Base-by-base conservation (phyloP, 2,797 vertebrate species). In the Myiotriccus ornatus region DNA sequence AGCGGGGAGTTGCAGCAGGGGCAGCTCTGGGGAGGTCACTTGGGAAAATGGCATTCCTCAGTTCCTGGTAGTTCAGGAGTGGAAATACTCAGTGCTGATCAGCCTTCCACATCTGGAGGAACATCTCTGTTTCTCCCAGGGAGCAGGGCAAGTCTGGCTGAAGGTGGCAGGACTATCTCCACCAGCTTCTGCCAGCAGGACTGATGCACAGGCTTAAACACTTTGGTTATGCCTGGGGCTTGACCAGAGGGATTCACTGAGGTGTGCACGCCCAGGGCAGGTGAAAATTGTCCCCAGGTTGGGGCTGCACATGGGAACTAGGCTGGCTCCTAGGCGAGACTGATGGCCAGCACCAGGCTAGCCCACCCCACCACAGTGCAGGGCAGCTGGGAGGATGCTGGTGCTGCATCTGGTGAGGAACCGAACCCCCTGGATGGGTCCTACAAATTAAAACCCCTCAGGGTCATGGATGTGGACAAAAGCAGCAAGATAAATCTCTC, bases 41-140 rank as follows among this genome's bases (percentile, higher is more conserved):
- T 35, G 1, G 10, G 43, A 83, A 89, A n/a, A 52, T 19, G 0
- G 14, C 18, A 24, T 35, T 65, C 25, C 27, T 50, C 24, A 25
- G 1, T 46, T 75, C 5, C 37, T 4, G 2, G 50, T 28, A 63
- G 28, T n/a, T 17, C 0, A 2, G 28, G 50, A 43, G 9, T 39
- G 59, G 32, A 64, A 87, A 37, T 55, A 49, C 8, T 85, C 50
- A 37, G 56, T 1, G 1, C 47, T 93, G 59, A 34, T 47, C 86
- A 64, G 25, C 24, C 43, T 91, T 43, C 14, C 30, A 27, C 30
- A 23, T 17, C 65, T 73, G 55, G 37, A 87, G 43, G n/a, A 82
- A 34, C 8, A 60, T 65, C 14, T 18, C 2, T 28, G n/a, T 41
- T 76, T 35, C 63, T 87, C 24, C n/a, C 6, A 23, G 39, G 18